These are phyloP conservation scores for Lepetodrilus schrolli DNA, from an alignment of 2,888 invertebrate genomes.

Conservation along the genomic window DNA sequence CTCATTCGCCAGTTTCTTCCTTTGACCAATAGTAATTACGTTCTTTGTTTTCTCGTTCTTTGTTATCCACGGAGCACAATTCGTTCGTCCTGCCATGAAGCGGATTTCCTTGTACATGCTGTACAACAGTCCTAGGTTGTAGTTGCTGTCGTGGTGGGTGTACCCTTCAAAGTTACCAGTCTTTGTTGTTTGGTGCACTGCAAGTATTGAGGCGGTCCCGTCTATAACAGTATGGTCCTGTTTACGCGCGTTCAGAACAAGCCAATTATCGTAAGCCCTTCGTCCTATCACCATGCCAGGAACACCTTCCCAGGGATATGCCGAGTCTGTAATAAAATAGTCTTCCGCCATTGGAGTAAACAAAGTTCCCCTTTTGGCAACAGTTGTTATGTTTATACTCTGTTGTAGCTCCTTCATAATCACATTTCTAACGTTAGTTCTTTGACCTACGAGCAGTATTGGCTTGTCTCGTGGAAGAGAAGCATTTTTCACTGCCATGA, in stretches of 20 bases:
- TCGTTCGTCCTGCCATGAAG: conserved; percentile 54
- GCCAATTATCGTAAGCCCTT: conserved; percentile 67
- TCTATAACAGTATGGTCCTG: conserved; percentile 56
- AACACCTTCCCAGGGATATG: conserved; percentile 61
- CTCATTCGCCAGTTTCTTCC: too few relatives aligned
- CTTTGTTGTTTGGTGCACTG: conserved; percentile 66
- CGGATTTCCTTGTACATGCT: conserved; percentile 50
- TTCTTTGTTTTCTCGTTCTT: too few relatives aligned
- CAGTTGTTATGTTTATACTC: conserved; percentile 41
- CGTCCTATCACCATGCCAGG: conserved; percentile 68
- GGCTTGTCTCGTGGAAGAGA: conserved; percentile 37
- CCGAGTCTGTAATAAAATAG: conserved; percentile 62
- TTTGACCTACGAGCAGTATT: conserved; percentile 41
- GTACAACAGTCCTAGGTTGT: conserved; percentile 54
- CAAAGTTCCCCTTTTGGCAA: conserved; percentile 53
- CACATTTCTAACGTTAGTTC: conserved; percentile 54
- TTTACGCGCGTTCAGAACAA: conserved; percentile 57
- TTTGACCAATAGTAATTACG: too few relatives aligned
- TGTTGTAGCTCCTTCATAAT: conserved; percentile 46
- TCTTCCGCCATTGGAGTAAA: conserved; percentile 63
- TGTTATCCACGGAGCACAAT: conserved; percentile 44
- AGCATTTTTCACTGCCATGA: conserved; percentile 38
- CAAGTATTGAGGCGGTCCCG: conserved; percentile 55
- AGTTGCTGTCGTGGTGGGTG: conserved; percentile 49
- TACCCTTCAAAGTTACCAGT: conserved; percentile 60